Evolutionary conservation across 92 coral and sea anemone species (phyloP).

Genomic region (Actinernus sp.): DNA sequence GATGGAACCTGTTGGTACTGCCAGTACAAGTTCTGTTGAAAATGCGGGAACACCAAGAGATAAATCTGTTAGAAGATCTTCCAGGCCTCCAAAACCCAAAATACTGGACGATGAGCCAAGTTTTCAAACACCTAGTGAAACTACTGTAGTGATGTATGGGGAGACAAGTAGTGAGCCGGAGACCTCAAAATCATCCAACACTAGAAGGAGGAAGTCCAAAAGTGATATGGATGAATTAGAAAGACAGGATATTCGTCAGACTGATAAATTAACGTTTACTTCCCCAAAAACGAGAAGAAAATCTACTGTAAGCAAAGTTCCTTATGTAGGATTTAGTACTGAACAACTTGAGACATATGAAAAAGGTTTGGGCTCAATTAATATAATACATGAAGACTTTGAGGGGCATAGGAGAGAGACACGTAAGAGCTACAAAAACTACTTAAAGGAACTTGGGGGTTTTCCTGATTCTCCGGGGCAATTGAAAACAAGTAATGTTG

Average conservation of each 20-base stretch:
- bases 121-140: neutral
- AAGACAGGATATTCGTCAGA: neutral
- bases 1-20: neutral
- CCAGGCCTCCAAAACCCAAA: constrained; percentile 94
- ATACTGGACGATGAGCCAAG: constrained; percentile 64
- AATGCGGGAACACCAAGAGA: neutral
- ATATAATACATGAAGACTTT: neutral
- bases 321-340: neutral
- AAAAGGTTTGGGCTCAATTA: neutral
- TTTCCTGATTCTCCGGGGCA: neutral
- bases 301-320: neutral
- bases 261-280: neutral
- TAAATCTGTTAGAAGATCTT: constrained; percentile 73
- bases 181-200: neutral
- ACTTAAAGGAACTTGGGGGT: constrained; percentile 56
- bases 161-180: neutral
- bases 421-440: constrained; percentile 73
- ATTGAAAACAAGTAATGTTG: neutral
- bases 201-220: neutral
- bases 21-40: neutral
- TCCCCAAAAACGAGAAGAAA: neutral
- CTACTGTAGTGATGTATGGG: neutral
- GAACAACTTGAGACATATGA: neutral
- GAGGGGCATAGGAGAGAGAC: constrained; percentile 75
- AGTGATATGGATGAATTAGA: neutral